These are phyloP conservation scores for Engraulis encrasicolus DNA, from an alignment of 2,113 vertebrate species.

Conservation along the genomic window DNA sequence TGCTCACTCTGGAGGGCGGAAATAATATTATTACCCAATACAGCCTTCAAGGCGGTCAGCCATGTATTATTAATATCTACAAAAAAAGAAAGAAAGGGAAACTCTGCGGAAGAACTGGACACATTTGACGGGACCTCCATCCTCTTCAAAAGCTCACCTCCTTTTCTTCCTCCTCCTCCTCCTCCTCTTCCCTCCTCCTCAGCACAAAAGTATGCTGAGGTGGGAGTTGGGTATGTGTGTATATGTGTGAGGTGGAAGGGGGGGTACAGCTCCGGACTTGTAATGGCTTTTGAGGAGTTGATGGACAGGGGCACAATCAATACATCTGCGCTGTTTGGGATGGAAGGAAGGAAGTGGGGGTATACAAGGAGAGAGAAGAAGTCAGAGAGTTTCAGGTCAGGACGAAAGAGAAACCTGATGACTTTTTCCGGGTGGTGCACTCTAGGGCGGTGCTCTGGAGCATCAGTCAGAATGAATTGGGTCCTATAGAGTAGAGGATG, in stretches of 20 bases:
- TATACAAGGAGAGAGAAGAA: too few species aligned
- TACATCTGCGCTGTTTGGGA: not conserved
- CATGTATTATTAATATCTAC: too few species aligned
- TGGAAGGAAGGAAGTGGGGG: too few species aligned
- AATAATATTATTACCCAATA: not conserved
- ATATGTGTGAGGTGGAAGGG: not conserved
- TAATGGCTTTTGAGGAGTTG: slow-evolving; percentile 11
- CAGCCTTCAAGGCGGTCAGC: not conserved
- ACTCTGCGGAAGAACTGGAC: not conserved
- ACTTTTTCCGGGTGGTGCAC: too few species aligned
- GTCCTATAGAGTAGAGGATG: too few species aligned
- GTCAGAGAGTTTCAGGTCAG: too few species aligned
- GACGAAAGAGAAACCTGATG: too few species aligned
- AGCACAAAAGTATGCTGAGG: not conserved
- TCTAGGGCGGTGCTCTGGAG: too few species aligned
- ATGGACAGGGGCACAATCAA: slow-evolving; percentile 32
- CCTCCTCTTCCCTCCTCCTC: not conserved
- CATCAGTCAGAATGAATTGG: too few species aligned
- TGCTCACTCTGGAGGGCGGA: not conserved
- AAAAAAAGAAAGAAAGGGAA: not conserved
- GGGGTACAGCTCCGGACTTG: slow-evolving; percentile 30
- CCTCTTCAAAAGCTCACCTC: slow-evolving; percentile 1
- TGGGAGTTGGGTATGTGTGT: too few species aligned
- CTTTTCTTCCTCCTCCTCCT: not conserved
- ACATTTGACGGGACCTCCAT: not conserved